Evolutionary conservation across 2,113 vertebrate species (phyloP), one percentile per base, ranked within the genome.

Genomic region (Charina bottae): DNA sequence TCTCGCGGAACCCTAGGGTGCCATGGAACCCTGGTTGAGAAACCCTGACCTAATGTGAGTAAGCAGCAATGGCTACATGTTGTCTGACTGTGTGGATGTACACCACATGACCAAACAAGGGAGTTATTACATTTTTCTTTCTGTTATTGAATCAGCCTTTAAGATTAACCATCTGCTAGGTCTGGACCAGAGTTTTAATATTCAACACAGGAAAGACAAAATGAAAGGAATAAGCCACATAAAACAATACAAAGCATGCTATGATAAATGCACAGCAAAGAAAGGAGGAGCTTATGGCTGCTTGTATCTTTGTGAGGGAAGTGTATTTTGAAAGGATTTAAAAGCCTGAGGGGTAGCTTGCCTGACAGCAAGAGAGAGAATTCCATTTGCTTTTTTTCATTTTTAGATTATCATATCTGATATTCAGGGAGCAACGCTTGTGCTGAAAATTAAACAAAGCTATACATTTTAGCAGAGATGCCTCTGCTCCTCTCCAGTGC

Each of bases 371-470:
- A 49, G 58, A 53, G 28, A 58, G 23, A 37, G 37, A 83, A 90
- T 83, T 58, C 26, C 24, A 55, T 83, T 83, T n/a, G 53, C n/a
- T 37, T 21, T 90, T 7, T 90, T 83, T 42, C 42, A 42, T 42
- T 83, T 78, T 58, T 13, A 90, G 42, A 85, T 85, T 62, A 90
- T 33, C 42, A 49, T 85, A 28, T 53, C 49, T 46, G 23, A 59
- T 62, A 15, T 26, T 53, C 6, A 17, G 23, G 53, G 53, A 23
- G 42, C 24, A 83, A 56, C 72, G n/a, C 83, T 33, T 90, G 55
- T 60, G 6, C 37, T 33, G 83, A 90, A 90, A 85, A 90, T 90
- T 90, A 90, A 90, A 90, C 60, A 46, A 85, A 90, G 49, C 42
- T 85, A 53, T 62, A 23, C 21, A 62, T 85, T 90, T 85, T 62